phyloP scores from a whole-genome alignment of 2,797 vertebrate species.

The Alcedo atthis region DNA sequence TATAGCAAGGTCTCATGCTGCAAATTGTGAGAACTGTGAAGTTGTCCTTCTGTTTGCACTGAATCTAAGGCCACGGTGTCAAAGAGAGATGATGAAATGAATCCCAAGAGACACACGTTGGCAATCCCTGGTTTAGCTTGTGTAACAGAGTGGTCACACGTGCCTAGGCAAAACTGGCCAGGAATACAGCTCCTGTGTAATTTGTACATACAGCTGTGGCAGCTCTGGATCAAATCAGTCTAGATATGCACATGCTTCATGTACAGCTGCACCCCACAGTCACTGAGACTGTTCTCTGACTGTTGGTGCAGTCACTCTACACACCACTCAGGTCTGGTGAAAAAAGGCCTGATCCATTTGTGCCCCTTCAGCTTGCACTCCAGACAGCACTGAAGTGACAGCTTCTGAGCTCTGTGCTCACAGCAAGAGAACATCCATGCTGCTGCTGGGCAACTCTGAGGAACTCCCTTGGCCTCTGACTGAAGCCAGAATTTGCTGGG shows the following conservation, averaged over 20 bases:
- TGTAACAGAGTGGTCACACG: neutral
- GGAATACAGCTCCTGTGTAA: neutral
- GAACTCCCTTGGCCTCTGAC: neutral
- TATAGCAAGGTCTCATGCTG: neutral
- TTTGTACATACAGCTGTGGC: neutral
- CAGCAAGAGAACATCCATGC: neutral
- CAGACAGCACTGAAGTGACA: neutral
- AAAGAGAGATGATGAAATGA: neutral
- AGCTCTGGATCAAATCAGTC: neutral
- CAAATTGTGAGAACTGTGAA: neutral
- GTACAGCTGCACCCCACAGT: neutral
- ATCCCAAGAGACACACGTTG: neutral
- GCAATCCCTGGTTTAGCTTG: neutral
- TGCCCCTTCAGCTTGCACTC: neutral
- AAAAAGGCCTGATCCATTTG: too few relatives aligned
- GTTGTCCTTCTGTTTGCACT: neutral
- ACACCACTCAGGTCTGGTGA: neutral
- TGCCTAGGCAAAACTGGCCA: neutral
- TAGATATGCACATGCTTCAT: neutral
- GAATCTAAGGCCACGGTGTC: neutral
- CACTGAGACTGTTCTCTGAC: neutral
- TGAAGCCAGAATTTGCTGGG: neutral
- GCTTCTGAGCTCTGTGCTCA: neutral
- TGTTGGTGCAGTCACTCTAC: neutral
- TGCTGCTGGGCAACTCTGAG: neutral